These are phyloP conservation scores for Anas platyrhynchos DNA, from an alignment of 2,113 vertebrate species.

Conservation along the genomic window DNA sequence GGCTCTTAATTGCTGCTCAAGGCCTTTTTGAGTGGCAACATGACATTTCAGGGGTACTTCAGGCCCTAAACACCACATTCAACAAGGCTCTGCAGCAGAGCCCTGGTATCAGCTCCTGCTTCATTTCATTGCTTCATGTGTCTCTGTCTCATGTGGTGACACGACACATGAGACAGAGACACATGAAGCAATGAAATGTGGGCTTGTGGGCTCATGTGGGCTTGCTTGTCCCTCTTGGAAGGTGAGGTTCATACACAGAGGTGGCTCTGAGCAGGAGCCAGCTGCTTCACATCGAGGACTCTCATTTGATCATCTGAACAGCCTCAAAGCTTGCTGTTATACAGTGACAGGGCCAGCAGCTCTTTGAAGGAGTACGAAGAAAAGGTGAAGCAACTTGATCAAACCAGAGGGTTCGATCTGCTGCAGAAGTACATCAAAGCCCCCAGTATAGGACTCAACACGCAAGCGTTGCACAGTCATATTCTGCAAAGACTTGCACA, in stretches of 20 bases:
- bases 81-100: neutral
- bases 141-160: neutral
- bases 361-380: neutral
- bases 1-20: neutral
- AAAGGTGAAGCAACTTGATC: neutral
- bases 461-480: neutral
- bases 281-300: neutral
- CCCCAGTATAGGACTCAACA: fast-evolving
- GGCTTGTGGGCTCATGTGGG: too few relatives aligned
- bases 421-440: neutral
- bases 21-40: neutral
- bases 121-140: neutral
- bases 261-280: neutral
- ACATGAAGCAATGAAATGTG: too few relatives aligned
- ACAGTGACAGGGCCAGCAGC: too few relatives aligned
- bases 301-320: neutral
- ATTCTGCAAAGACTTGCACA: neutral
- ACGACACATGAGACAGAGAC: too few relatives aligned
- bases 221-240: neutral
- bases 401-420: neutral
- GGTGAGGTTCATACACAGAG: neutral
- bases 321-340: neutral
- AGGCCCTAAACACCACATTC: neutral
- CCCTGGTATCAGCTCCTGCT: neutral
- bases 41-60: neutral